Conservation (phyloP, 2,113 vertebrate species). For the Aegithalos caudatus region DNA sequence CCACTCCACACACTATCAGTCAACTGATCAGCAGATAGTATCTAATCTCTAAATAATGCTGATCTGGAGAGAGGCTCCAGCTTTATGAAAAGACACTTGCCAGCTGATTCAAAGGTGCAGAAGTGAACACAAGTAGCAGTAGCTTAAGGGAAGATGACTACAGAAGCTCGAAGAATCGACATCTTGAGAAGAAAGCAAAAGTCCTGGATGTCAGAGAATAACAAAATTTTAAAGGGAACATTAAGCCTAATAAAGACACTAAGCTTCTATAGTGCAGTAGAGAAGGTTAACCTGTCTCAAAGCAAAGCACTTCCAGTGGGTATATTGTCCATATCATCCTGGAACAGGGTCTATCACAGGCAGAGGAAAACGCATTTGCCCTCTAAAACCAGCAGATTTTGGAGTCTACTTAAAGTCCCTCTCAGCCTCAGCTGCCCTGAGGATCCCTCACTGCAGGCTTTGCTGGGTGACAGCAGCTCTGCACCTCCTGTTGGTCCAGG, state of each 20-base stretch:
- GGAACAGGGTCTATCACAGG: neutral
- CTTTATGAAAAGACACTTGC: neutral
- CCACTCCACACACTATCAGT: neutral
- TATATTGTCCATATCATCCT: neutral
- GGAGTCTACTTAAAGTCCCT: neutral
- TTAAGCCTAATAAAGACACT: neutral
- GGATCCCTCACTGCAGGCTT: neutral
- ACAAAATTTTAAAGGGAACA: neutral
- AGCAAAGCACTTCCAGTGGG: neutral
- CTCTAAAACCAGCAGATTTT: neutral
- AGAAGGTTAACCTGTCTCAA: neutral
- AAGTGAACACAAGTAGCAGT: neutral
- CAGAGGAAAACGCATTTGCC: neutral
- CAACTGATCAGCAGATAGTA: neutral
- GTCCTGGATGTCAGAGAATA: neutral
- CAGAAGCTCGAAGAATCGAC: neutral
- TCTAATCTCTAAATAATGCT: neutral
- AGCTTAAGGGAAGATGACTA: neutral
- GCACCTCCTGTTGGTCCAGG: neutral
- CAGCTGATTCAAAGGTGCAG: neutral
- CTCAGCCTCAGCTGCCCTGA: neutral
- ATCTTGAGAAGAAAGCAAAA: neutral
- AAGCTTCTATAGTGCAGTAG: neutral
- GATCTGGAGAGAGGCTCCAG: neutral
- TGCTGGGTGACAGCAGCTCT: neutral